These are phyloP conservation scores for Apogon hyalosoma DNA, from an alignment of 2,797 vertebrate species.

Conservation along the genomic window DNA sequence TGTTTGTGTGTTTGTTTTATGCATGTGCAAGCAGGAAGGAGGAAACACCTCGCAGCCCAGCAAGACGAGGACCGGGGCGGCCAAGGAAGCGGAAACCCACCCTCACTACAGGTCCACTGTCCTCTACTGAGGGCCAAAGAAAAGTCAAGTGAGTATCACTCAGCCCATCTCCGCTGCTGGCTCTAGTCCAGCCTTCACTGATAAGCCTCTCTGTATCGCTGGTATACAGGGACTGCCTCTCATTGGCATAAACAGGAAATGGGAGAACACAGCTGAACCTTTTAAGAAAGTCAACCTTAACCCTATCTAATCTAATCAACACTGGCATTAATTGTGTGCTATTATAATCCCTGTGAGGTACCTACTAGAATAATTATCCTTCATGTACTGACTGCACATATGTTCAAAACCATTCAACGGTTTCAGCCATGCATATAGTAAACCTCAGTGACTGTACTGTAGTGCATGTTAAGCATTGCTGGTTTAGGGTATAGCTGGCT, in stretches of 20 bases:
- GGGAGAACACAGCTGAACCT: slow-evolving; percentile 60
- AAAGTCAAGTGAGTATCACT: slow-evolving; percentile 91
- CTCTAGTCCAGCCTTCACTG: slow-evolving; percentile 41
- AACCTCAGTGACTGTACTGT: slow-evolving; percentile 53
- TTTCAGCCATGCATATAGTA: slow-evolving; percentile 42
- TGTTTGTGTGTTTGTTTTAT: slow-evolving; percentile 51
- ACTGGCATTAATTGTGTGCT: slow-evolving; percentile 56
- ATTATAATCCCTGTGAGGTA: slow-evolving; percentile 26
- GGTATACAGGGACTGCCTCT: slow-evolving; percentile 51
- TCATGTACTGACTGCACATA: slow-evolving; percentile 28
- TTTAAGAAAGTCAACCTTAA: slow-evolving; percentile 62
- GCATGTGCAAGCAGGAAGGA: slow-evolving; percentile 86
- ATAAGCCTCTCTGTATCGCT: slow-evolving; percentile 60
- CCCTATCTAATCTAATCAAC: slow-evolving; percentile 60
- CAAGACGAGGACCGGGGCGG: slow-evolving; percentile 91
- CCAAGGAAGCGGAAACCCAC: slow-evolving; percentile 91
- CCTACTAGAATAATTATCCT: slow-evolving; percentile 29
- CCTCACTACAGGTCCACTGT: slow-evolving; percentile 70
- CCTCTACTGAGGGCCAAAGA: slow-evolving; percentile 81
- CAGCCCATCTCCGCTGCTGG: slow-evolving; percentile 46
- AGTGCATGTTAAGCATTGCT: slow-evolving; percentile 35
- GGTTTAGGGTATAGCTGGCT: slow-evolving; percentile 7
- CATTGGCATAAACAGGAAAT: slow-evolving; percentile 78
- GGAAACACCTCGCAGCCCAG: slow-evolving; percentile 93
- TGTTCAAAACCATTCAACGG: slow-evolving; percentile 11